Evolutionary conservation across 2,888 invertebrate species (phyloP), one percentile per base, ranked within the genome.

Genomic region (Andrena haemorrhoa): DNA sequence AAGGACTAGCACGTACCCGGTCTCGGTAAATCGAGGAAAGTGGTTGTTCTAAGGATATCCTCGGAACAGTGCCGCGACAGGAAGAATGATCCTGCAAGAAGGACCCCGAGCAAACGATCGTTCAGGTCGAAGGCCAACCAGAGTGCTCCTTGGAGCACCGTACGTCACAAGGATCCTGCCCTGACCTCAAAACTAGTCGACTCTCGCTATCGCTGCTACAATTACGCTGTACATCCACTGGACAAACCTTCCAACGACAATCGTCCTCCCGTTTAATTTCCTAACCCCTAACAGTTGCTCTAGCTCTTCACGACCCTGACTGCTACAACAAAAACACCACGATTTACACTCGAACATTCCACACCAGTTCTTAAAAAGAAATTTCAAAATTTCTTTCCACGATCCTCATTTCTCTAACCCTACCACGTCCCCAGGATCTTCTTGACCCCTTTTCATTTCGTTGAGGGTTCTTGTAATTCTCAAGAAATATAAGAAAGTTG

Each of bases 161-260:
- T 85, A 83, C 89, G 89, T 88, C 86, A 85, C 91, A 91, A 92
- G 90, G 91, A 92, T 92, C 89, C 80, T 79, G 88, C 92, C 92
- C 90, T 93, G 93, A 93, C 93, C 93, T 93, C 92, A 92, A 93
- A 88, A 92, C 90, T 89, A 86, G 65, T 79, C 63, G 79, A 76
- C 83, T 83, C 63, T 82, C 70, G 85, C 80, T 88, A 89, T 88
- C 88, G 84, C 79, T 78, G 88, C 84, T 77, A 77, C 88, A 86
- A 84, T 89, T 85, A 78, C 56, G 64, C 65, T 63, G 51, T 65
- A 56, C 74, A 41, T 69, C 74, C 56, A 12, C 63, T 41, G 53
- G 82, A 64, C 71, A 68, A 74, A 71, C 72, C 53, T 68, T 16
- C 49, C n/a, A 31, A 33, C 31, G 61, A 49, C 58, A 23, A 51